phyloP scores from a whole-genome alignment of 2,113 vertebrate genomes.

The Bettongia penicillata region DNA sequence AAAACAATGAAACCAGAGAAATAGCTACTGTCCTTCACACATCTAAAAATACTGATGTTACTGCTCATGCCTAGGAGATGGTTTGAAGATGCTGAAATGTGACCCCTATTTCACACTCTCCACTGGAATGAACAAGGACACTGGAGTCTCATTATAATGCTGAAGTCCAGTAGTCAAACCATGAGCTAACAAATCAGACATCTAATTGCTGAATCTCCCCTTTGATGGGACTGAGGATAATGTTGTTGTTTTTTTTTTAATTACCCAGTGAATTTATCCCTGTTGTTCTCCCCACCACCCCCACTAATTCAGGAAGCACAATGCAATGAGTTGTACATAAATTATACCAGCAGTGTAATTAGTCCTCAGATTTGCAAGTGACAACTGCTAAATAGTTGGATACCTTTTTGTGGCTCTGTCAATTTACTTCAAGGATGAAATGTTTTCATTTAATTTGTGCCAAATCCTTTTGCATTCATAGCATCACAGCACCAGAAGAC shows the following conservation, averaged over 20 bases:
- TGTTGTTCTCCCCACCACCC: too few relatives aligned
- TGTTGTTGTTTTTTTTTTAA: neutral
- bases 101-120: neutral
- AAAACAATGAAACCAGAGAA: conserved; percentile 1
- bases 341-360: neutral
- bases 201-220: neutral
- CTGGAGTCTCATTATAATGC: neutral
- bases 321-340: neutral
- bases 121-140: neutral
- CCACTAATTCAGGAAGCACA: neutral
- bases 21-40: neutral
- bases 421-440: neutral
- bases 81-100: neutral
- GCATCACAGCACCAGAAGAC: neutral
- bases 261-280: neutral
- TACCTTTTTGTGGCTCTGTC: neutral
- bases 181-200: neutral
- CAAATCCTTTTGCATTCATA: neutral
- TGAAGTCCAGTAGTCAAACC: neutral
- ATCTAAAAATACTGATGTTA: neutral
- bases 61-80: neutral
- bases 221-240: neutral
- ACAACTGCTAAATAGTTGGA: neutral
- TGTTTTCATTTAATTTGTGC: neutral
- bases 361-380: neutral